Conservation (phyloP, 2,797 vertebrate species). For the Mus minutoides region DNA sequence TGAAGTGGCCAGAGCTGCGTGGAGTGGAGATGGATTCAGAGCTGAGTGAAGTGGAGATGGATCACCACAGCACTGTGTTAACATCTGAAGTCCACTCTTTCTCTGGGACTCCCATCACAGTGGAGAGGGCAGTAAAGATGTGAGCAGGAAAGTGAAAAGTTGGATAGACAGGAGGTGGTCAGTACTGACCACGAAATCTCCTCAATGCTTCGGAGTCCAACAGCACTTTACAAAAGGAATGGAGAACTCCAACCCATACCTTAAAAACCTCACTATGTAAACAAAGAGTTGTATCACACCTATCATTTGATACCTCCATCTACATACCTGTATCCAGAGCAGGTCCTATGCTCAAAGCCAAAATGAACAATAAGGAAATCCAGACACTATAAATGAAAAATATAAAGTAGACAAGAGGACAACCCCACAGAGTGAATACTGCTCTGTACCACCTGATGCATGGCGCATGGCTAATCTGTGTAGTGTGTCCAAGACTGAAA, state of each 20-base stretch:
- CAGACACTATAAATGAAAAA: background rate
- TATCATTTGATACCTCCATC: background rate
- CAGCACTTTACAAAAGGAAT: background rate
- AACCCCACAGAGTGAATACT: background rate
- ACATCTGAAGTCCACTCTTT: background rate
- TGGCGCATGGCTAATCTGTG: background rate
- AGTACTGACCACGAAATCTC: background rate
- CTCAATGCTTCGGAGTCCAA: background rate
- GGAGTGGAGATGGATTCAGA: too few relatives aligned
- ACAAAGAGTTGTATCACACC: background rate
- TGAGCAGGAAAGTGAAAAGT: background rate
- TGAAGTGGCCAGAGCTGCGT: background rate
- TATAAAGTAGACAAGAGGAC: background rate
- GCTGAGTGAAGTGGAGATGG: background rate
- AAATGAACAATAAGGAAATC: background rate
- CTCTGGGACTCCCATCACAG: background rate
- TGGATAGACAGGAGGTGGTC: background rate
- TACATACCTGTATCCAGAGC: background rate
- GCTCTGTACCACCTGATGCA: background rate
- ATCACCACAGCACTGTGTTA: background rate
- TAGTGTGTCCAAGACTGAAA: conserved; percentile 24
- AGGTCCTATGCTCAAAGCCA: background rate
- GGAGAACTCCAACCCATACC: background rate
- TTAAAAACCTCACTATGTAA: background rate
- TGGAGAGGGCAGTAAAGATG: too few relatives aligned